Base-by-base conservation (phyloP, 37 sponge, comb jelly and placozoan species). In the Cliona cf. orientalis region DNA sequence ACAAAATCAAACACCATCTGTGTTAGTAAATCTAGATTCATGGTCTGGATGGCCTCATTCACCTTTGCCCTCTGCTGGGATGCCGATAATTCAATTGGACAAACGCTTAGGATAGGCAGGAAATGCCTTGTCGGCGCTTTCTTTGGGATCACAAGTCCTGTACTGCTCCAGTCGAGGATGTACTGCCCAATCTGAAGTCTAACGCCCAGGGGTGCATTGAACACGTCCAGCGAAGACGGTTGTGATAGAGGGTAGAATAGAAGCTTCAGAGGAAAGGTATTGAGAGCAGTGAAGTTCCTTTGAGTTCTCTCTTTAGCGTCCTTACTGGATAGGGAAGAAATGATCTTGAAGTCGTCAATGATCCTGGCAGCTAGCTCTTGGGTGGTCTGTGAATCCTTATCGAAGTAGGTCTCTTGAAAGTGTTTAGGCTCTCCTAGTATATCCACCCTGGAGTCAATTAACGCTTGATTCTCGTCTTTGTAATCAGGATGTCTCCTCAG, bases 221-320 rank as follows among this genome's bases (percentile, higher is more conserved):
- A 9, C n/a, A n/a, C n/a, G n/a, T n/a, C 36, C 39, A 6, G 37
- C 5, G 68, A 29, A 36, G 32, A 19, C 7, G 39, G 14, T 31
- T 34, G 25, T 7, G 39, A 36, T 9, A 9, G 14, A 34, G n/a
- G n/a, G n/a, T 67, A 67, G 14, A 67, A 40, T 21, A 29, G 36
- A 5, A 67, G 40, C 68, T 67, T 67, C 39, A 67, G 21, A 17
- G 68, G 68, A 32, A 67, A 67, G 14, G 32, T 35, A 40, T 7
- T 37, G 37, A 67, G 33, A 5, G 28, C 62, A 31, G 23, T 61
- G 5, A 61, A 31, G 23, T 32, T 61, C 62, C 28, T 67, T 67
- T 11, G 21, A 11, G 68, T 40, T 67, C 39, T 35, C 36, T 67
- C 40, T 35, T 19, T 67, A 2, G 68, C 38, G 9, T 36, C 39